A percentile compares a stretch with the other conserved stretches of the same genome.
Evolutionary conservation across 2,888 invertebrate species (phyloP).

Genomic region (Chouioia cunea): DNA sequence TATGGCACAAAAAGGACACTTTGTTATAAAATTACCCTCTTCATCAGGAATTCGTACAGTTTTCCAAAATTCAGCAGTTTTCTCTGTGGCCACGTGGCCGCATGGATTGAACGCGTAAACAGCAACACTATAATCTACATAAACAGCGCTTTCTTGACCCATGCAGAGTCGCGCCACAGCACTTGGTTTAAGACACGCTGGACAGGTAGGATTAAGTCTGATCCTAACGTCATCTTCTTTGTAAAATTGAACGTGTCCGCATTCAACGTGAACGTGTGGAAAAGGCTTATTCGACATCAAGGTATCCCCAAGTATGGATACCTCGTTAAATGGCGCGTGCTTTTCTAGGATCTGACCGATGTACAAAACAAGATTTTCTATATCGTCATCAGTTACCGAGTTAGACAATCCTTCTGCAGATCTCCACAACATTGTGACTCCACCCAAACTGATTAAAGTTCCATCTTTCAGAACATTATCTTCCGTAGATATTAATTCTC

Average conservation of each 20-base stretch:
- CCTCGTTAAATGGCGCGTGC: too few species aligned
- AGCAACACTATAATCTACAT: conserved; percentile 92
- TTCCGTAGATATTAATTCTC: conserved; percentile 82
- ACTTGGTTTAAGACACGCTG: conserved; percentile 91
- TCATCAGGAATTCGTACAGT: conserved; percentile 97
- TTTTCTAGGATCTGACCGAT: too few species aligned
- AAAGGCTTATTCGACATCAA: conserved; percentile 74
- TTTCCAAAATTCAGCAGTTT: conserved; percentile 98
- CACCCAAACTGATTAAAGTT: conserved; percentile 98
- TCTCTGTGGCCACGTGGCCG: conserved; percentile 98
- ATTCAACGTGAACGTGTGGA: conserved; percentile 96
- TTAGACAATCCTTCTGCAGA: conserved; percentile 94
- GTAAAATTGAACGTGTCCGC: conserved; percentile 97
- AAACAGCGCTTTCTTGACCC: conserved; percentile 98
- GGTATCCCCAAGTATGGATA: conserved; percentile 90
- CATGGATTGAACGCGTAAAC: conserved; percentile 98
- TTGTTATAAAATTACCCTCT: conserved; percentile 97
- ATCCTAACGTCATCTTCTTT: conserved; percentile 86
- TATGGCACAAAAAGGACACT: conserved; percentile 98
- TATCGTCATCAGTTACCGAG: conserved; percentile 92
- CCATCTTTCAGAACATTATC: conserved; percentile 94
- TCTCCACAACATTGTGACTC: conserved; percentile 98
- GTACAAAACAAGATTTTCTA: conserved; percentile 88
- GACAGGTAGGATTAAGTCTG: conserved; percentile 75
- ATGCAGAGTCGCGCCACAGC: conserved; percentile 86